These are phyloP conservation scores for Ganaspis brasiliensis DNA, from an alignment of 2,888 invertebrate species.

Conservation along the genomic window DNA sequence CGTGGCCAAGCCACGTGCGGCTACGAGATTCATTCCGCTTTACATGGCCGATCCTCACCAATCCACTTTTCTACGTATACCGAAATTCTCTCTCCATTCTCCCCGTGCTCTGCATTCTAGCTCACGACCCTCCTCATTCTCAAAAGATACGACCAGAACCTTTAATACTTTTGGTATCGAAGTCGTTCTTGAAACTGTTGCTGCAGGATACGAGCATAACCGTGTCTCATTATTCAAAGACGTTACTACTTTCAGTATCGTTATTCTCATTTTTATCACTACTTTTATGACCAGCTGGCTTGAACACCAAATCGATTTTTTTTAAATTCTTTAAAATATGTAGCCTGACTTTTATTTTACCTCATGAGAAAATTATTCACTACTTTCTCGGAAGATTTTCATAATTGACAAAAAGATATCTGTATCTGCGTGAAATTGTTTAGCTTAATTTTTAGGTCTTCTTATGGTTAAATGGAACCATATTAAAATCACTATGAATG, in stretches of 20 bases:
- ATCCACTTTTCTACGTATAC: conserved; percentile 65
- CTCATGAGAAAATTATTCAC: conserved; percentile 4
- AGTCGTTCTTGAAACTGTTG: conserved; percentile 36
- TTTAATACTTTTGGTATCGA: conserved; percentile 35
- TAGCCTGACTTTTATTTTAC: not conserved
- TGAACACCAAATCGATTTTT: not conserved
- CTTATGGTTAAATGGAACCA: no score
- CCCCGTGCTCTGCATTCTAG: conserved; percentile 54
- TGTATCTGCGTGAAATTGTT: no score
- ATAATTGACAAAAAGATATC: not conserved
- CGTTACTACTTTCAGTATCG: conserved; percentile 22
- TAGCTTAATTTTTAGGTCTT: no score
- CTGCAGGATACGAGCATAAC: conserved; percentile 24
- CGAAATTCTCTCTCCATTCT: conserved; percentile 59
- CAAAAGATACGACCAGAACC: conserved; percentile 27
- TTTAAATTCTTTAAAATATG: not conserved
- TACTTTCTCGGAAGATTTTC: not conserved
- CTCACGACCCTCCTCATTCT: conserved; percentile 47
- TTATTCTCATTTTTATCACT: conserved; percentile 21
- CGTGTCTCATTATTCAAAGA: conserved; percentile 24
- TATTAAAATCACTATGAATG: no score
- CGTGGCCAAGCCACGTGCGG: conserved; percentile 79
- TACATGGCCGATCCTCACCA: conserved; percentile 74
- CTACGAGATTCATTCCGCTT: conserved; percentile 78
- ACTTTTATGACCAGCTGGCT: not conserved